Percentiles rank a stretch among this genome's conserved stretches.
These are phyloP conservation scores for Eupithecia insigniata DNA, from an alignment of 2,888 invertebrate genomes.

Conservation along the genomic window DNA sequence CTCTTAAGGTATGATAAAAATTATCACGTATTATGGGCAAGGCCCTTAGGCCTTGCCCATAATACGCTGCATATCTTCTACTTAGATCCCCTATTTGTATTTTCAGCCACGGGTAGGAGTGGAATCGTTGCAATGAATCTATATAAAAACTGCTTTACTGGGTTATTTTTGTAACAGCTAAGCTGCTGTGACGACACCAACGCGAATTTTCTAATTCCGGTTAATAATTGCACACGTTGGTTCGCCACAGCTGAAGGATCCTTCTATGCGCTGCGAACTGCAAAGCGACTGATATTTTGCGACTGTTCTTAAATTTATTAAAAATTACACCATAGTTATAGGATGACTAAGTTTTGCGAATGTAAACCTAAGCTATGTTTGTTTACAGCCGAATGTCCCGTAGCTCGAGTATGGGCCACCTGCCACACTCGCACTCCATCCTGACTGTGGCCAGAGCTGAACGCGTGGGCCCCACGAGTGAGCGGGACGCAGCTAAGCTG, in stretches of 20 bases:
- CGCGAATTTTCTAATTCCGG: slow-evolving; percentile 2
- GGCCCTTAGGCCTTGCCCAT: too few relatives aligned
- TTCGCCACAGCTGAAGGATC: slow-evolving; percentile 66
- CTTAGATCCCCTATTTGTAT: not conserved
- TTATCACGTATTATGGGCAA: too few relatives aligned
- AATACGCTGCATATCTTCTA: not conserved
- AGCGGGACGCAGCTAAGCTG: slow-evolving; percentile 89
- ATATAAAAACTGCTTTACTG: not conserved
- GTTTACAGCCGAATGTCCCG: slow-evolving; percentile 75
- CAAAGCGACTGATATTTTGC: slow-evolving; percentile 54
- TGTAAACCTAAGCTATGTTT: slow-evolving; percentile 18
- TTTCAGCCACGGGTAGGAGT: not conserved
- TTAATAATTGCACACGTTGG: slow-evolving; percentile 41
- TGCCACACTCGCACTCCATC: slow-evolving; percentile 80
- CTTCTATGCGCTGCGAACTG: slow-evolving; percentile 62
- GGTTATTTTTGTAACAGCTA: not conserved
- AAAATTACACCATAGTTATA: not conserved
- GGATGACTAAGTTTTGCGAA: slow-evolving; percentile 3
- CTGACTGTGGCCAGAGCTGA: slow-evolving; percentile 76
- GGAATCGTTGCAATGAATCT: not conserved
- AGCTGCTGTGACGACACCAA: slow-evolving; percentile 40
- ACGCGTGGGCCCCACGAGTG: slow-evolving; percentile 69
- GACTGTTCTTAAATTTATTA: slow-evolving; percentile 47
- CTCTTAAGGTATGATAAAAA: too few relatives aligned
- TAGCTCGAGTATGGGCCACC: slow-evolving; percentile 84